Conservation (phyloP, 2,797 vertebrate genomes). For the Zalophus californianus region DNA sequence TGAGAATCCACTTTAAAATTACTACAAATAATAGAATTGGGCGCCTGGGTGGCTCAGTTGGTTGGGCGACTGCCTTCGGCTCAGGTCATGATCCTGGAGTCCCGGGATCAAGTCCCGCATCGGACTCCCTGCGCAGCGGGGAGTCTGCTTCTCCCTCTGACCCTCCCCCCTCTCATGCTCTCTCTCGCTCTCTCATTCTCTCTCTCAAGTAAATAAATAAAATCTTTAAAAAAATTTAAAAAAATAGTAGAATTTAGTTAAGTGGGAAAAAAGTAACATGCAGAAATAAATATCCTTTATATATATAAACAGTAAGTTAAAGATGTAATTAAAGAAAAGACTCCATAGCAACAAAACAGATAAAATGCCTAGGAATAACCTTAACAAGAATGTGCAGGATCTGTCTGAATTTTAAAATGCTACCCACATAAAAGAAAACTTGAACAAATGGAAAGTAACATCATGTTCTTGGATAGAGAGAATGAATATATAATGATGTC, state of each 20-base stretch:
- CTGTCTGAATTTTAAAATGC: constrained; percentile 24
- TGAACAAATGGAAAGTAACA: constrained; percentile 24
- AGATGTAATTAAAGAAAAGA: not conserved
- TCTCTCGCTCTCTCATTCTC: no score
- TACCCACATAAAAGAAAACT: constrained; percentile 5
- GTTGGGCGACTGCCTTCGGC: no score
- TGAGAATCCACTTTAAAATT: constrained; percentile 14
- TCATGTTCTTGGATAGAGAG: not conserved
- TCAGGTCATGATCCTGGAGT: no score
- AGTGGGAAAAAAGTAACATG: not conserved
- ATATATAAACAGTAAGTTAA: not conserved
- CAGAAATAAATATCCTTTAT: not conserved
- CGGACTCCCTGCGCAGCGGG: no score
- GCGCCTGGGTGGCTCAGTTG: no score
- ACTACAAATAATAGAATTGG: not conserved
- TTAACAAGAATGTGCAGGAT: not conserved
- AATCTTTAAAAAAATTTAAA: no score
- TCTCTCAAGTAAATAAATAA: no score
- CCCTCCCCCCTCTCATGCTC: no score
- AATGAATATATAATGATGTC: not conserved
- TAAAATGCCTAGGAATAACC: not conserved
- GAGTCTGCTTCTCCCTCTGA: no score
- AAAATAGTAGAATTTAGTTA: not conserved
- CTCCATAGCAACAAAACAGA: not conserved
- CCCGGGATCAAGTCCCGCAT: no score